phyloP scores from a whole-genome alignment of 1,140 invertebrate species.

The Batillaria attramentaria region DNA sequence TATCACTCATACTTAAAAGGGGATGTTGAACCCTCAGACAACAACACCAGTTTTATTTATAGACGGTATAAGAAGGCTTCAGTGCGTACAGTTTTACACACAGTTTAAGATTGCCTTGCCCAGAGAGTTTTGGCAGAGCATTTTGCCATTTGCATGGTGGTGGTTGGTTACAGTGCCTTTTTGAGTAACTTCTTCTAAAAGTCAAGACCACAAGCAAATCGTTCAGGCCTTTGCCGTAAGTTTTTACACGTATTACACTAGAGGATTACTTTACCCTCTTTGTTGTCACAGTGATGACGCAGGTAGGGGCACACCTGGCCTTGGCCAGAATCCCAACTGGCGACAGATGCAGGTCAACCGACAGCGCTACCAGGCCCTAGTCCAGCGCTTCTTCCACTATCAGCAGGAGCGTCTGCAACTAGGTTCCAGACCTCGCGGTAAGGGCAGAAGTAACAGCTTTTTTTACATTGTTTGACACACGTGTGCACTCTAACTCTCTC shows the following conservation, averaged over 20 bases:
- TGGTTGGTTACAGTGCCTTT: no score
- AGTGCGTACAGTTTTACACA: no score
- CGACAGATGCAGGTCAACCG: neutral
- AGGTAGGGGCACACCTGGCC: neutral
- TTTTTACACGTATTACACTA: neutral
- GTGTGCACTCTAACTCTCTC: no score
- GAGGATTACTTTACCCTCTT: neutral
- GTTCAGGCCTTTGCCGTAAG: neutral
- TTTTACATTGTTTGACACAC: neutral
- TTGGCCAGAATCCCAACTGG: constrained; percentile 21
- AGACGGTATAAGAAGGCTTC: no score
- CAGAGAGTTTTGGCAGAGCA: no score
- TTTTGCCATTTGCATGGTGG: no score
- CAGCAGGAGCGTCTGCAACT: neutral
- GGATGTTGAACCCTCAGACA: no score
- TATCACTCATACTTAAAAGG: no score
- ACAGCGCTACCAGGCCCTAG: constrained; percentile 2
- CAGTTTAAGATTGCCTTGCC: no score
- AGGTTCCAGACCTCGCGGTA: no score
- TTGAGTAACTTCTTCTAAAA: neutral
- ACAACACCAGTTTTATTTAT: no score
- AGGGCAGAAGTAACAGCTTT: neutral
- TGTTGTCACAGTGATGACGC: constrained; percentile 6
- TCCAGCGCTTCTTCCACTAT: neutral
- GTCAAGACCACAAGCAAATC: neutral